Base-by-base conservation (phyloP, 64 coral and sea anemone genomes). In the Pocillopora damicornis region DNA sequence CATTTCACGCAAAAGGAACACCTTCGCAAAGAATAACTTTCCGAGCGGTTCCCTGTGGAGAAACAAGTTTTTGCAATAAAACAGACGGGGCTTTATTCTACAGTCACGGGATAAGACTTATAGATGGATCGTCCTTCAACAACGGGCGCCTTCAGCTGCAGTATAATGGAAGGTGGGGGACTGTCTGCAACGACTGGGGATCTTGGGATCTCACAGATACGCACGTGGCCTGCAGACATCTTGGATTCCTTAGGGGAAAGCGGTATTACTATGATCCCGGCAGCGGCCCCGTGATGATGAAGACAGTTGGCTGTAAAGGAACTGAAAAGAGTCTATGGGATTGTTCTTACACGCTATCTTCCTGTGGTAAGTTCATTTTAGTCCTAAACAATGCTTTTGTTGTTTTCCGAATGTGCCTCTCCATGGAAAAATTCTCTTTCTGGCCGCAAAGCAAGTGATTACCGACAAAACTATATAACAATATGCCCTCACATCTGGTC, bases 101-200 rank as follows among this genome's bases (percentile, higher is more conserved):
- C 63, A 92, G 81, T 16, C 68, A 78, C 9, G 90, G 90, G 4
- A 89, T 92, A 75, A 80, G 94, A 15, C 94, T 95, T 13, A 71
- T 25, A 63, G 94, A 63, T 75, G 94, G 94, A 13, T 57, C 30
- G 7, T 81, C 83, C 30, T 87, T 89, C 80, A 84, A 30, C 15
- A 85, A 76, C 63, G 94, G 94, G 26, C 75, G 94, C 16, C 73
- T 95, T 35, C 87, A 95, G 74, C 16, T 95, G 14, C 37, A 63
- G 22, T 58, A 88, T 20, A 88, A 95, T 14, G 90, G 90, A 58
- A 79, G 88, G 23, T 95, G 90, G 94, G 90, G 86, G 9, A 86
- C 86, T 2, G 45, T 95, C 22, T 95, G 94, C 34, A 35, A 30
- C 61, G 35, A 69, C 63, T 38, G 35, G 34, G 22, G 63, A 11